phyloP scores from a whole-genome alignment of 1,140 invertebrate species.

The Caenorhabditis briggsae region DNA sequence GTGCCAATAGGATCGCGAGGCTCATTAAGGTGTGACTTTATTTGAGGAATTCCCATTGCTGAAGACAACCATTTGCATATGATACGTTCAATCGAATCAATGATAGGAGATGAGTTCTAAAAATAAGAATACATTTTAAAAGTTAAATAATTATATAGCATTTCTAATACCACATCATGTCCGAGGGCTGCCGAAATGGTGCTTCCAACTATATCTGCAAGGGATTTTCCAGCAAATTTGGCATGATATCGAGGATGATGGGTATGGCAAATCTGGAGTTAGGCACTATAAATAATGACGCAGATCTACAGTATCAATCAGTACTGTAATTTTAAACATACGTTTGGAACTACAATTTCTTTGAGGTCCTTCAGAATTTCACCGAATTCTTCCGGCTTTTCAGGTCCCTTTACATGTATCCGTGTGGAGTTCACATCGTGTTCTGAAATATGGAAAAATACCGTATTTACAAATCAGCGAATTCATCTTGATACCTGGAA shows the following conservation, averaged over 20 bases:
- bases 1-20: neutral
- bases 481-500: neutral
- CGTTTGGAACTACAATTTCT: conserved; percentile 26
- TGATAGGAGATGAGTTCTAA: conserved; percentile 42
- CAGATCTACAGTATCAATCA: neutral
- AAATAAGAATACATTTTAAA: neutral
- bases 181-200: conserved; percentile 36
- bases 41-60: conserved; percentile 13
- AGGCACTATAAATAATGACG: too few relatives aligned
- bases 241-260: conserved; percentile 38
- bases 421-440: conserved; percentile 10
- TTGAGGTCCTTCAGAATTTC: conserved; percentile 33
- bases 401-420: conserved; percentile 16
- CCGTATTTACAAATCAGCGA: too few relatives aligned
- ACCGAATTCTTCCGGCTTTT: conserved; percentile 19
- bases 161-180: conserved; percentile 13
- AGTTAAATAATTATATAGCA: neutral
- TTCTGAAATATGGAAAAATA: neutral
- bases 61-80: conserved; percentile 35
- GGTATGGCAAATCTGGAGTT: conserved; percentile 28
- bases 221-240: conserved; percentile 26
- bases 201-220: conserved; percentile 31
- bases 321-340: neutral
- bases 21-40: neutral
- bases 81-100: conserved; percentile 16